Evolutionary conservation across 1,140 invertebrate species (phyloP).

Genomic region (Augochlora pura): DNA sequence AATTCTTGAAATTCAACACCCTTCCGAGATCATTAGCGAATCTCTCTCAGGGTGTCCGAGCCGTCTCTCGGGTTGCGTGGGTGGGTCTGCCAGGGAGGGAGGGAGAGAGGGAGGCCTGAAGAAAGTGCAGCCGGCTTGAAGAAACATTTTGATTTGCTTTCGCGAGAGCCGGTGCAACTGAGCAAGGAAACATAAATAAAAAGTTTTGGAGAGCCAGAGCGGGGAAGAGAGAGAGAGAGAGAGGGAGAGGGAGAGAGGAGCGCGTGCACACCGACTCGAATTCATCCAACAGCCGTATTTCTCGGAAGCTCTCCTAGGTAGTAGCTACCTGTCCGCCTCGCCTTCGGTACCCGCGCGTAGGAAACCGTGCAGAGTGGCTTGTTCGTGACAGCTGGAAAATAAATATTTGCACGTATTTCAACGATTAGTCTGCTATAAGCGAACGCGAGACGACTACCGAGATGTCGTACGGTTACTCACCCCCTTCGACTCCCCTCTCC

Average conservation of each 20-base stretch:
- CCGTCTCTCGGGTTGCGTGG: background rate
- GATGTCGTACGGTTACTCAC: conserved; percentile 50
- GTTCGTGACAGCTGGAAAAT: conserved; percentile 66
- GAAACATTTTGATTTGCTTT: conserved; percentile 56
- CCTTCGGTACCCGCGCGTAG: conserved; percentile 19
- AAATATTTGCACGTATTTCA: conserved; percentile 71
- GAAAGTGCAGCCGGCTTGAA: conserved; percentile 12
- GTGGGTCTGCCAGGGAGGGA: too few species aligned
- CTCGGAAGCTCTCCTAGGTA: conserved; percentile 55
- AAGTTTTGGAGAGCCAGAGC: too few species aligned
- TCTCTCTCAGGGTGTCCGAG: too few species aligned
- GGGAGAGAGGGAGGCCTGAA: too few species aligned
- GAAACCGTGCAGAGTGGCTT: conserved; percentile 52
- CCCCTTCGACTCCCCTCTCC: background rate
- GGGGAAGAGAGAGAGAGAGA: too few species aligned
- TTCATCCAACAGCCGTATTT: conserved; percentile 60
- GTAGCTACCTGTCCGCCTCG: conserved; percentile 36
- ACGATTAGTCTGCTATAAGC: conserved; percentile 68
- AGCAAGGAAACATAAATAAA: background rate
- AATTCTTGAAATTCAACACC: too few species aligned
- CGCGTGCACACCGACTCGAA: conserved; percentile 39
- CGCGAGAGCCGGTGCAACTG: background rate
- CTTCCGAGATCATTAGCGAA: too few species aligned
- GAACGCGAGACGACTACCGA: conserved; percentile 54
- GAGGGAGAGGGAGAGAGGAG: background rate